Conservation (phyloP, 2,797 vertebrate species). For the Cirrhinus mrigala region DNA sequence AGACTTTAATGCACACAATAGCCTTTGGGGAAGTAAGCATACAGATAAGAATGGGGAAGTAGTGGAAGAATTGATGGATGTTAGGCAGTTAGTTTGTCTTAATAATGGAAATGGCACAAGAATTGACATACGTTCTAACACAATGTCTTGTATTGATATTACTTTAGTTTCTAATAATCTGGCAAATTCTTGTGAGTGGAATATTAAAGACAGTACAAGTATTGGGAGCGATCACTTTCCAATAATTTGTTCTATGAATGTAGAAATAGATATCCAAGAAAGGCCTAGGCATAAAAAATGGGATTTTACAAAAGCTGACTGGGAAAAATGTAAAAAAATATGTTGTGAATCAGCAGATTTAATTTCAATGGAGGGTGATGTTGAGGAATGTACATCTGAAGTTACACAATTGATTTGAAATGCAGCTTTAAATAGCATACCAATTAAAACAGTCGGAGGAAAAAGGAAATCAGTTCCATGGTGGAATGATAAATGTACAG, state of each 20-base stretch:
- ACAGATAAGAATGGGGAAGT: no score
- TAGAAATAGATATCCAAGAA: background rate
- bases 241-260: background rate
- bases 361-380: background rate
- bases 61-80: background rate
- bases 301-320: background rate
- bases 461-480: background rate
- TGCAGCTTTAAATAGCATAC: background rate
- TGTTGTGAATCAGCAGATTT: background rate
- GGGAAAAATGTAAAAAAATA: background rate
- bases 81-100: background rate
- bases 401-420: background rate
- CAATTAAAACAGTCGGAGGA: background rate
- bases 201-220: background rate
- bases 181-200: background rate
- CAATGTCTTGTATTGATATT: background rate
- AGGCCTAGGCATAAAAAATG: background rate
- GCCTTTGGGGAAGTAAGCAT: background rate
- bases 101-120: background rate
- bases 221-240: background rate
- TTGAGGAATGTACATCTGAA: background rate
- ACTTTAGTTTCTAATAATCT: background rate
- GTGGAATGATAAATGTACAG: background rate
- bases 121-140: no score
- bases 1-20: background rate